Percentiles rank a stretch among this genome's conserved stretches.
Evolutionary conservation across 2,113 vertebrate species (phyloP).

Genomic region (Syngnathus typhle): DNA sequence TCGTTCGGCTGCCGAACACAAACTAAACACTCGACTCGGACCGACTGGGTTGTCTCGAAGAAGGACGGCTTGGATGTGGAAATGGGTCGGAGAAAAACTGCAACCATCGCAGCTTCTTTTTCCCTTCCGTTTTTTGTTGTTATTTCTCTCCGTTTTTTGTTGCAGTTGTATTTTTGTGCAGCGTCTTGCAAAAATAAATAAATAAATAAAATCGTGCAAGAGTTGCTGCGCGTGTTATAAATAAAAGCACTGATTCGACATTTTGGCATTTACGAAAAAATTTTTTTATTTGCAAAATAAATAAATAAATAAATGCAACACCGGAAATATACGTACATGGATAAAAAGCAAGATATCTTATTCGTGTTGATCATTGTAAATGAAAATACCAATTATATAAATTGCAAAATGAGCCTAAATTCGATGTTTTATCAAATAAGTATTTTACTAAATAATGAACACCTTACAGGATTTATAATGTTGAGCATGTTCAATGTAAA

Average conservation of each 20-base stretch:
- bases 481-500: neutral
- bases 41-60: neutral
- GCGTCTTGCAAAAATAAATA: neutral
- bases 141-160: neutral
- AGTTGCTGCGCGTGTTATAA: neutral
- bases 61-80: neutral
- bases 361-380: neutral
- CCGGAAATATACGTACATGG: neutral
- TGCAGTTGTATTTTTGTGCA: neutral
- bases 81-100: neutral
- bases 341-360: neutral
- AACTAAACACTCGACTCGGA: neutral
- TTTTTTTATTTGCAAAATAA: neutral
- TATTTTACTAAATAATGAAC: neutral
- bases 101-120: neutral
- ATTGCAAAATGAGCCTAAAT: neutral
- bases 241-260: no score
- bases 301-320: neutral
- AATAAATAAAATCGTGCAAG: neutral
- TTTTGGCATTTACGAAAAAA: no score
- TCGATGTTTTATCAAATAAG: neutral
- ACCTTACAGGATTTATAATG: neutral
- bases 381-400: neutral
- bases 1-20: conserved; percentile 79
- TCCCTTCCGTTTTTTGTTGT: neutral